Evolutionary conservation across 2,888 invertebrate species (phyloP), one percentile per base, ranked within the genome.

Genomic region (Meliscaeva auricollis): DNA sequence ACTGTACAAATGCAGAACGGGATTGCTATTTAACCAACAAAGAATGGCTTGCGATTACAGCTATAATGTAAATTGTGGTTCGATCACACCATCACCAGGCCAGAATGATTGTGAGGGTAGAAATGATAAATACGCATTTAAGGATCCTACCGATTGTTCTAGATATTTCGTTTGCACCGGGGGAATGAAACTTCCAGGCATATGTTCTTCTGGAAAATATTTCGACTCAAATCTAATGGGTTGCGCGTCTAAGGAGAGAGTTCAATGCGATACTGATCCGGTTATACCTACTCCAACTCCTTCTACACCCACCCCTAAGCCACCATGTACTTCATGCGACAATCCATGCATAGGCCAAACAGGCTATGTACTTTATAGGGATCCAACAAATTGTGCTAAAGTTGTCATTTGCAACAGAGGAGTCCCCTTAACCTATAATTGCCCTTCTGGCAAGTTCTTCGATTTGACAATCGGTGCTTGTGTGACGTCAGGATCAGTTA

Each of bases 131-230:
- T 38, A 11, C 38, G 9, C 38, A 7, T 38, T 38, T 9, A 38
- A 13, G 0, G 58, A 72, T 48, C 58, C 46, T 3, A 20, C 2
- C 3, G 72, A 72, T 46, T 72, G 72, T 4, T 5, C 22, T 2
- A 72, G n/a, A 4, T 72, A 41, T 32, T 58, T 11, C 17, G 17
- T 72, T 20, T 72, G 72, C 13, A n/a, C 72, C 0, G 15, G 15
- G 0, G 72, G 72, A 20, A 38, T 38, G 13, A 38, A 38, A 38
- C 13, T 13, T 38, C 13, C 38, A 8, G 38, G 8, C 3, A 38
- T 3, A 38, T 38, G 38, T 9, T 3, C 1, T 0, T 6, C 38
- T 38, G 38, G 38, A 9, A 8, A 38, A 6, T 38, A 38, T 13
- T 38, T 38, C 38, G 11, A 38, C 13, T 13, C 38, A 9, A 38